Conservation (phyloP, 2,888 invertebrate genomes). For the Dryococelus australis region DNA sequence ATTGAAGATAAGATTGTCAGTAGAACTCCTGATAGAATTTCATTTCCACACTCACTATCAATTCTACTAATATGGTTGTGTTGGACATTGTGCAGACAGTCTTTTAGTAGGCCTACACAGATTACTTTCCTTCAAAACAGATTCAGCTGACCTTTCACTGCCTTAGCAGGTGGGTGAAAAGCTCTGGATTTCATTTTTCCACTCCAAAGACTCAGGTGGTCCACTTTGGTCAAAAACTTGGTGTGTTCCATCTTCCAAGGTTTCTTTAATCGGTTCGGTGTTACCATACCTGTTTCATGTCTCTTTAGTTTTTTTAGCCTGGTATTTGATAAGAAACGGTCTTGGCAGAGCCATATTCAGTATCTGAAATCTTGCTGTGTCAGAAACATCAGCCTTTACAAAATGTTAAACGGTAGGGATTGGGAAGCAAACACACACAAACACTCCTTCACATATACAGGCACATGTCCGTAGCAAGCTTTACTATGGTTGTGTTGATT, state of each 20-base stretch:
- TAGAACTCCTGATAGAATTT: too few relatives aligned
- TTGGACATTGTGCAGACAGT: too few relatives aligned
- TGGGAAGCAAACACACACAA: background rate
- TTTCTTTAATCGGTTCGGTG: too few relatives aligned
- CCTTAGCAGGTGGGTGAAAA: background rate
- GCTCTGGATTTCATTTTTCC: background rate
- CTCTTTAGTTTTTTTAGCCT: background rate
- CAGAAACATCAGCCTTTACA: background rate
- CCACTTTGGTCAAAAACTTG: too few relatives aligned
- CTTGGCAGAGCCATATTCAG: background rate
- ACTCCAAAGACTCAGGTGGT: too few relatives aligned
- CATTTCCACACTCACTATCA: too few relatives aligned
- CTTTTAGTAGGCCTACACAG: too few relatives aligned
- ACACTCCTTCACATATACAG: background rate
- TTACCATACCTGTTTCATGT: too few relatives aligned
- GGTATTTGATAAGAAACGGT: background rate
- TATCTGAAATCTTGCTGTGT: background rate
- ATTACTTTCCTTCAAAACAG: background rate
- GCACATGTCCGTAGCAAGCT: background rate
- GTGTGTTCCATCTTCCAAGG: too few relatives aligned
- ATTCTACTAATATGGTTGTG: too few relatives aligned
- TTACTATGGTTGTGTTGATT: background rate
- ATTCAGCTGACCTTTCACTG: background rate
- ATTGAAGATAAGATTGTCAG: too few relatives aligned
- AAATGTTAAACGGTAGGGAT: too few relatives aligned